Conservation (phyloP, 1,140 invertebrate genomes). For the Drosophila orosa region DNA sequence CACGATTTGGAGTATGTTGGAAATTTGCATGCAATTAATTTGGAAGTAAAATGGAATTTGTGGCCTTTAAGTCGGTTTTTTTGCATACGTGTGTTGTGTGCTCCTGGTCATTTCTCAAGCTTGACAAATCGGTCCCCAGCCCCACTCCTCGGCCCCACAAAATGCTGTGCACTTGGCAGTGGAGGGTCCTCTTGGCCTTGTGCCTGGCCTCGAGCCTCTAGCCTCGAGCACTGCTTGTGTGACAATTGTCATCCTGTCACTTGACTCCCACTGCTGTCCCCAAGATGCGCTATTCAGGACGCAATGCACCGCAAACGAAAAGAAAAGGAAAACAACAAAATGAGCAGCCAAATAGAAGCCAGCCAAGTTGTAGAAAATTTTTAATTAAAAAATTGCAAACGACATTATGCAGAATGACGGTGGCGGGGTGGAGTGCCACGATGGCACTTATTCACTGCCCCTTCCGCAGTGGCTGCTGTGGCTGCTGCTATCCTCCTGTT, state of each 20-base stretch:
- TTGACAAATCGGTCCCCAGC: constrained; percentile 66
- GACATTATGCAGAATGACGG: constrained; percentile 58
- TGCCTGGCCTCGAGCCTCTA: constrained; percentile 23
- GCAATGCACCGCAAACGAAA: constrained; percentile 44
- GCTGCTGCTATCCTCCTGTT: constrained; percentile 13
- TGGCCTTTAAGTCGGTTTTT: neutral
- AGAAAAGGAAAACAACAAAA: constrained; percentile 47
- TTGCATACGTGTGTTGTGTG: constrained; percentile 3
- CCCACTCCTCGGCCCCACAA: constrained; percentile 3
- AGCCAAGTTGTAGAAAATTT: constrained; percentile 68
- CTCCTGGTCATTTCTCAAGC: constrained; percentile 64
- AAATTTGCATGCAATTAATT: constrained; percentile 6
- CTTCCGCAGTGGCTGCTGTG: neutral
- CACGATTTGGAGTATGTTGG: neutral
- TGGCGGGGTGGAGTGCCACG: constrained; percentile 1
- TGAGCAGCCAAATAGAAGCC: constrained; percentile 65
- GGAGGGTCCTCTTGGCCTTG: constrained; percentile 32
- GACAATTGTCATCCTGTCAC: constrained; percentile 76
- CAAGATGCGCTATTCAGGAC: constrained; percentile 40
- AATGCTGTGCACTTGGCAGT: constrained; percentile 8
- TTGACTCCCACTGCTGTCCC: constrained; percentile 44
- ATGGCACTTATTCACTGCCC: constrained; percentile 20
- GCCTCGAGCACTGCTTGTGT: constrained; percentile 36
- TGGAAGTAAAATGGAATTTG: constrained; percentile 4
- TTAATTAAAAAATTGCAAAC: constrained; percentile 78